Base-by-base conservation (phyloP, 2,113 vertebrate species). In the Ciconia stormi region DNA sequence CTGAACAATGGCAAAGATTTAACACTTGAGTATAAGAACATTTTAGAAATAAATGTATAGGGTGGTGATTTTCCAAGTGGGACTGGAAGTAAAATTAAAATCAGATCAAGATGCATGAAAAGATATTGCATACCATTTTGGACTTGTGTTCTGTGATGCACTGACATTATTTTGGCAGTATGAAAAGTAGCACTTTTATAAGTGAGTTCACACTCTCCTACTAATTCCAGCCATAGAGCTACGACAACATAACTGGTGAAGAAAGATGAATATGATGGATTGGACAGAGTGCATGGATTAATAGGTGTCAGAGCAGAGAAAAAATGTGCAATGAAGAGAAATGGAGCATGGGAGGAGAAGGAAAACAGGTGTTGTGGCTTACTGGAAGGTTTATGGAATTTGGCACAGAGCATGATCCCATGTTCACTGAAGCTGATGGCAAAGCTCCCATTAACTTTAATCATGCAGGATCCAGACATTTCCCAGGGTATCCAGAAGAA, bases 91-190 rank as follows among this genome's bases (percentile, higher is more conserved):
- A 86, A 96, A 91, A 91, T 95, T 82, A 94, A 95, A 95, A 96
- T 95, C 66, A 85, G 40, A 91, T 91, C 89, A 95, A 95, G 95
- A 95, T 91, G 71, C 70, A 73, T 47, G 76, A 71, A 77, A 86
- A 95, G 85, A 88, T 87, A 93, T 87, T 88, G 81, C 52, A 65
- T 91, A 49, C 72, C 81, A 90, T 95, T 94, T 95, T 95, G 84
- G 55, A 72, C 71, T 92, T 2, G 72, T 96, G 89, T 96, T 95
- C 84, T 89, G 82, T 84, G 82, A 94, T 61, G 59, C 17, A 78
- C 69, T 96, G 96, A 93, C 85, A 81, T 95, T 94, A 86, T 79
- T 97, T 96, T 97, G 97, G 97, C 96, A 95, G 46, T 79, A 90
- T 23, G 40, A 86, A 84, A 97, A 81, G 73, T 47, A 95, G 67